A percentile compares a stretch with the other conserved stretches of the same genome.
phyloP scores from a whole-genome alignment of 1,140 invertebrate genomes.

The Bombus sylvicola region DNA sequence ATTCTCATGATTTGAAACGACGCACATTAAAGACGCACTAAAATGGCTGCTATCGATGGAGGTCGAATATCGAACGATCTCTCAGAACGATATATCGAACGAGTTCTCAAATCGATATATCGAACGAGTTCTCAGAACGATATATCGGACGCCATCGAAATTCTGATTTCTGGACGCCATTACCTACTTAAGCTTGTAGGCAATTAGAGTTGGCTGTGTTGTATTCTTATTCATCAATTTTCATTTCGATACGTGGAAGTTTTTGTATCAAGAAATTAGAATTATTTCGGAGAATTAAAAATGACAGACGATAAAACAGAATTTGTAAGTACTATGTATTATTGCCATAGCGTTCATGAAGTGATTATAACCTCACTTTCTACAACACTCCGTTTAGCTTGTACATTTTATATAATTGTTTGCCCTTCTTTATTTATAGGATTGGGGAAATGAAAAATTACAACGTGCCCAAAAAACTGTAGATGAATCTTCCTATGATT shows the following conservation, averaged over 20 bases:
- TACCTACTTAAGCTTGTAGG: neutral
- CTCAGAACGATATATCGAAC: slow-evolving; percentile 24
- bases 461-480: slow-evolving; percentile 91
- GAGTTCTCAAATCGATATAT: too few species aligned
- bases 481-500: slow-evolving; percentile 94
- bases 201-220: neutral
- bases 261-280: neutral
- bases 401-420: neutral
- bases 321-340: slow-evolving; percentile 66
- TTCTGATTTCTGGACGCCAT: neutral
- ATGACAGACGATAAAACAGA: slow-evolving; percentile 75
- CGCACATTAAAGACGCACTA: too few species aligned
- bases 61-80: slow-evolving; percentile 4
- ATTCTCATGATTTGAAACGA: neutral
- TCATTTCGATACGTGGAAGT: neutral
- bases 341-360: neutral
- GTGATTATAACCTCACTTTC: slow-evolving; percentile 56
- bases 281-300: neutral
- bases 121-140: neutral
- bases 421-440: slow-evolving; percentile 82
- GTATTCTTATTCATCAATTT: neutral
- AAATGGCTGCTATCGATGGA: neutral
- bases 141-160: slow-evolving; percentile 23
- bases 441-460: slow-evolving; percentile 93
- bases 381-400: neutral